Evolutionary conservation across 2,113 vertebrate genomes (phyloP).

Genomic region (Piaya cayana): DNA sequence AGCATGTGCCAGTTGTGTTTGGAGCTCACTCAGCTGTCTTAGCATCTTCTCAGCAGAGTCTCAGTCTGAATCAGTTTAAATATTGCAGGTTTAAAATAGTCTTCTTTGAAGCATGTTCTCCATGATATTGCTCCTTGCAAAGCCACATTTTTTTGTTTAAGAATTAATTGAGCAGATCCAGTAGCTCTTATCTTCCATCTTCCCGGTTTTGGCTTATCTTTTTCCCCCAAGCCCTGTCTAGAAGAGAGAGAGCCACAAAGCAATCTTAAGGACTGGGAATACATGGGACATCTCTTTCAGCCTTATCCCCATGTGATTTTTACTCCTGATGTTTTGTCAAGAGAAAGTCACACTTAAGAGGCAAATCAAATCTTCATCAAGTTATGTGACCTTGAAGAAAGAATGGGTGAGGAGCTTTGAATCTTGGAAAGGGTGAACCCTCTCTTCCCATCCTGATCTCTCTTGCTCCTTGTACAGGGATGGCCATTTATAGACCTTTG

Average conservation of each 20-base stretch:
- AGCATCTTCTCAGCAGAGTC: background rate
- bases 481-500: background rate
- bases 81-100: background rate
- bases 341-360: background rate
- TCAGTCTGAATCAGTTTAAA: background rate
- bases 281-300: accelerated
- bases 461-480: accelerated
- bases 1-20: accelerated
- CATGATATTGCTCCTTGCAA: background rate
- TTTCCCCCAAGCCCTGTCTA: background rate
- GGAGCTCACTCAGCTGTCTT: background rate
- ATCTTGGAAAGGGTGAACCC: background rate
- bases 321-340: background rate
- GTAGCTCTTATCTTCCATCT: background rate
- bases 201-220: background rate
- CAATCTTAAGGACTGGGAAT: background rate
- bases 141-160: background rate
- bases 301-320: background rate
- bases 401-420: background rate
- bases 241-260: accelerated
- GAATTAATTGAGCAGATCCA: background rate
- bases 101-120: background rate
- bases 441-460: background rate
- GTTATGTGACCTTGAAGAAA: background rate
- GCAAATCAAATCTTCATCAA: background rate